Evolutionary conservation across 2,797 vertebrate genomes (phyloP).

Genomic region (Pipistrellus kuhlii): DNA sequence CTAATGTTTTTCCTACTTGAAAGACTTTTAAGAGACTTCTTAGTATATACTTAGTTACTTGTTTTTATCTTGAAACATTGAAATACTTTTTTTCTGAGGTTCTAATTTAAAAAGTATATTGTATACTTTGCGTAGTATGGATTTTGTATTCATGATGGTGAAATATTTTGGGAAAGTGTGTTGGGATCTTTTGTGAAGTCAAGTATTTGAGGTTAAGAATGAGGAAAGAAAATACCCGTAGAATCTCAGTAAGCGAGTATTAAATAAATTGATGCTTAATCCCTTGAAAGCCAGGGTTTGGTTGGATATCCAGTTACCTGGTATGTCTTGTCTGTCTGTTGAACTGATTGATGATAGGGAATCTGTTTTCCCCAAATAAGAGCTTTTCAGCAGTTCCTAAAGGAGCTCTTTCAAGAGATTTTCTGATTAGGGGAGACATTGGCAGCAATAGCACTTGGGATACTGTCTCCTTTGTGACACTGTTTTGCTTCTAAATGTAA

Average conservation of each 20-base stretch:
- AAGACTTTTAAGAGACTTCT: conserved; percentile 3
- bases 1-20: background rate
- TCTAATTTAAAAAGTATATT: background rate
- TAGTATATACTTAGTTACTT: conserved; percentile 36
- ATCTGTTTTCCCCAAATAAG: background rate
- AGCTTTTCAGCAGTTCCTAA: conserved; percentile 40
- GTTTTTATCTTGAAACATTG: conserved; percentile 20
- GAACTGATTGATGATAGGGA: background rate
- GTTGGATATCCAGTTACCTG: conserved; percentile 16
- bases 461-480: background rate
- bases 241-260: background rate
- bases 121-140: background rate
- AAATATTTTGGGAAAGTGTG: conserved; percentile 23
- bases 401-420: conserved; percentile 35
- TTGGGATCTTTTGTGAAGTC: background rate
- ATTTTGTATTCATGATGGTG: conserved; percentile 37
- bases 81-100: background rate
- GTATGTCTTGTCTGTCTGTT: background rate
- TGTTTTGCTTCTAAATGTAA: conserved; percentile 32
- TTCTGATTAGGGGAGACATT: background rate
- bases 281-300: conserved; percentile 51
- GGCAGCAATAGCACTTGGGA: background rate
- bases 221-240: background rate
- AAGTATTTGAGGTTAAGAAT: conserved; percentile 55
- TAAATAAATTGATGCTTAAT: conserved; percentile 58